Conservation (phyloP, 2,797 vertebrate genomes). For the Semaprochilodus insignis region DNA sequence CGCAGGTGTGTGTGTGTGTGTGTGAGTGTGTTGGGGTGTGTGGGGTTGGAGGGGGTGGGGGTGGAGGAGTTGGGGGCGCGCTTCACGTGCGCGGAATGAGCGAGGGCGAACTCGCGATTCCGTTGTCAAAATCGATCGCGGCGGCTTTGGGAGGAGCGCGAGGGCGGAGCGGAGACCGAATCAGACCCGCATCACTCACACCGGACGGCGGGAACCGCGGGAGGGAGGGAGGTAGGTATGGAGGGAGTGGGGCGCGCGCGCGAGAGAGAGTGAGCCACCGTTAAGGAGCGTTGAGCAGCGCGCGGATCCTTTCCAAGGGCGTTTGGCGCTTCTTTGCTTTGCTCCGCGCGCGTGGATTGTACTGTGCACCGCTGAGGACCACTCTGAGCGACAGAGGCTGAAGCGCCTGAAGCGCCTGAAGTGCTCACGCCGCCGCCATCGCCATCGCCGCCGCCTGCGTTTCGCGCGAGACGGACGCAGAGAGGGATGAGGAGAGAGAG, state of each 20-base stretch:
- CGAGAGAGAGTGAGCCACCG: constrained; percentile 10
- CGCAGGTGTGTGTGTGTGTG: not conserved
- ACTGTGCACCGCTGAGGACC: not conserved
- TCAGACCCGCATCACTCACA: constrained; percentile 68
- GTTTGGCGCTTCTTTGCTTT: not conserved
- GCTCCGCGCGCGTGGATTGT: not conserved
- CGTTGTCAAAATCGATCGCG: constrained; percentile 81
- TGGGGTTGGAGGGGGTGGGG: constrained; percentile 53
- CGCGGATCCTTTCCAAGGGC: not conserved
- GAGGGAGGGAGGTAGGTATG: not conserved
- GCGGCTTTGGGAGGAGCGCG: constrained; percentile 60
- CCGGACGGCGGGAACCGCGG: constrained; percentile 64
- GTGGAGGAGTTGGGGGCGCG: constrained; percentile 66
- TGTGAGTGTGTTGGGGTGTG: constrained; percentile 64
- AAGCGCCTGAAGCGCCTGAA: not conserved
- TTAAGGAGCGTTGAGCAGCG: not conserved
- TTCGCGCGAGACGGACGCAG: not conserved
- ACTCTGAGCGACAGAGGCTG: not conserved
- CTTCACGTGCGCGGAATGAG: constrained; percentile 82
- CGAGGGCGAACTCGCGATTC: constrained; percentile 75
- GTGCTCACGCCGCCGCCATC: not conserved
- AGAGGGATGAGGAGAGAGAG: not conserved
- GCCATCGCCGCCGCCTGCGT: not conserved
- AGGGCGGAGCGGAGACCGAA: constrained; percentile 74
- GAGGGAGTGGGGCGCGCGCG: not conserved